Percentiles rank a stretch among this genome's conserved stretches.
phyloP scores from a whole-genome alignment of 1,140 invertebrate species.

The Gryllus bimaculatus region DNA sequence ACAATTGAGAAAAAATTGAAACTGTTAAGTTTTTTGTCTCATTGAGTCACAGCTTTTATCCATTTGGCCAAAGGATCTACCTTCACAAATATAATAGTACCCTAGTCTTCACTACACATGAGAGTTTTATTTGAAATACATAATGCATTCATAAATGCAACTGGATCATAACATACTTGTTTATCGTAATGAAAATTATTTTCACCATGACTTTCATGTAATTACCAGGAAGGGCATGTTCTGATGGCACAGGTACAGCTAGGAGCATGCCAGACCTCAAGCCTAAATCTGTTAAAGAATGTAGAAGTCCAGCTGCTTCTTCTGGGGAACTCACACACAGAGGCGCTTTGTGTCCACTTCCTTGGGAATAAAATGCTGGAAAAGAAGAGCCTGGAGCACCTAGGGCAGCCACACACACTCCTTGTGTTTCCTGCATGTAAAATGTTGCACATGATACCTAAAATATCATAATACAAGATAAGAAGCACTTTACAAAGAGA shows the following conservation, averaged over 20 bases:
- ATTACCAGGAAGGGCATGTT: conserved; percentile 49
- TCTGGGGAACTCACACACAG: conserved; percentile 47
- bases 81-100: too few relatives aligned
- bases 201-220: too few relatives aligned
- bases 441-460: neutral
- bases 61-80: too few relatives aligned
- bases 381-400: conserved; percentile 49
- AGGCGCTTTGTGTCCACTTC: conserved; percentile 59
- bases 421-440: conserved; percentile 73
- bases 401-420: conserved; percentile 78
- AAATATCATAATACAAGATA: neutral
- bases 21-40: too few relatives aligned
- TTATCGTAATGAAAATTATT: too few relatives aligned
- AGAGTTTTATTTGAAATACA: too few relatives aligned
- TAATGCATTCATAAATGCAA: too few relatives aligned
- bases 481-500: too few relatives aligned
- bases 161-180: too few relatives aligned
- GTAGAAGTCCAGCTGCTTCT: conserved; percentile 65
- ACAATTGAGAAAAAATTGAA: too few relatives aligned
- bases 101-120: too few relatives aligned
- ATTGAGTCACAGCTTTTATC: too few relatives aligned
- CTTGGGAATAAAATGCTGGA: conserved; percentile 82
- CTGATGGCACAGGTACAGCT: conserved; percentile 80
- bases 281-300: conserved; percentile 43
- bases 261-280: conserved; percentile 75